Base-by-base conservation (phyloP, 2,888 invertebrate genomes). In the Rambutsinella grinnellia region DNA sequence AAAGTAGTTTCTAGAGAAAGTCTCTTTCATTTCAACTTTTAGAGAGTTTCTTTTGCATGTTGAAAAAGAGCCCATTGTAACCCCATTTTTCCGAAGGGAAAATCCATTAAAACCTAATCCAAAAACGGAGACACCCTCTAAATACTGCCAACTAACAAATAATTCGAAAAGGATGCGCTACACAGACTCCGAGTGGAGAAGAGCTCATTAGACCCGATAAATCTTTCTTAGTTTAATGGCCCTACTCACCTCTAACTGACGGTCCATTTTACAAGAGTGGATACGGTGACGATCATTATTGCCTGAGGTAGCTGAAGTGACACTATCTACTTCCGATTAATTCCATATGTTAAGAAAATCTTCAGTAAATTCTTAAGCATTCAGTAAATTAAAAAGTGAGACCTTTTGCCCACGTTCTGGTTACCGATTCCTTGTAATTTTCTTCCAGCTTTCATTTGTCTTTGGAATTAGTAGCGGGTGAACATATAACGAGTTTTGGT, bases 91-190 rank as follows among this genome's bases (percentile, higher is more conserved):
- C 60, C 51, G 5, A 51, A 26, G 46, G 60, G 71, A 62, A 77
- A 78, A 79, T 82, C 80, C 82, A 82, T 82, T 82, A 80, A 80
- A 82, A 76, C 68, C 78, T 78, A 78, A 80, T 82, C 78, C 74
- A 76, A 78, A 80, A 71, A 57, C 66, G 71, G 6, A 13, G 67
- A 65, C 53, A 61, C 46, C 8, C 23, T 68, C 69, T 69, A 61
- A 69, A 69, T 69, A 69, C 60, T 53, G 68, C 44, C 51, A 60
- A 51, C 51, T 51, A 46, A 28, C 46, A 61, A 54, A 54, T 28
- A 53, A 58, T 28, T 36, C 36, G 36, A 68, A 27, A 58, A 56
- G 58, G 27, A 27, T 49, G 13, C 36, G 13, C 19, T 44, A 56
- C 10, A 8, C n/a, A 66, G 36, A 66, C 46, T 54, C 46, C 23